A percentile compares a stretch with the other conserved stretches of the same genome.
These are phyloP conservation scores for Sanderia malayensis DNA, from an alignment of 30 jellyfish, hydroid and myxozoan species.

Conservation along the genomic window DNA sequence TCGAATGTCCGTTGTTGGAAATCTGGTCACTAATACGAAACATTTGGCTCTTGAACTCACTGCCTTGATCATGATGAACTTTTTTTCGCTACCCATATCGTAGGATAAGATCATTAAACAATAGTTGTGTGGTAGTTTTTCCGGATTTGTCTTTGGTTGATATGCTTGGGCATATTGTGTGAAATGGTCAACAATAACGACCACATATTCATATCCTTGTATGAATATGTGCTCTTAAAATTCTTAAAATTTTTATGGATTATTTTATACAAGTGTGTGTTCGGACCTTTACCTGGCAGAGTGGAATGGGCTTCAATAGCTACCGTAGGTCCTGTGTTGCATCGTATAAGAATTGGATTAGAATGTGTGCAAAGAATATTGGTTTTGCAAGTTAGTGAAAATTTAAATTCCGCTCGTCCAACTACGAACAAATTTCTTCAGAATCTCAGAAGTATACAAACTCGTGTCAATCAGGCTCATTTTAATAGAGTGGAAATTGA, in stretches of 20 bases:
- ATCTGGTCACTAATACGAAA: constrained; percentile 2
- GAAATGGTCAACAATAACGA: constrained; percentile 52
- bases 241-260: no score
- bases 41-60: constrained; percentile 17
- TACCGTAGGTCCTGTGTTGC: not conserved
- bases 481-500: no score
- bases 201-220: constrained; percentile 46
- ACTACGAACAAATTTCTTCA: no score
- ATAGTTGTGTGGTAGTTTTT: constrained; percentile 28
- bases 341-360: no score
- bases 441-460: no score
- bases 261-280: not conserved
- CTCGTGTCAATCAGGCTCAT: no score
- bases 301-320: not conserved
- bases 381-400: no score
- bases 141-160: constrained; percentile 51
- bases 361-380: no score
- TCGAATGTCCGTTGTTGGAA: constrained; percentile 11
- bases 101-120: constrained; percentile 19
- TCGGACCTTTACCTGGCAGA: not conserved
- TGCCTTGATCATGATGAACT: constrained; percentile 35
- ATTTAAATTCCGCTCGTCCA: no score
- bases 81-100: constrained; percentile 23
- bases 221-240: no score
- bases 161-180: constrained; percentile 67